A percentile compares a stretch with the other conserved stretches of the same genome.
Conservation (phyloP, 2,797 vertebrate species). For the Acanthopagrus latus region DNA sequence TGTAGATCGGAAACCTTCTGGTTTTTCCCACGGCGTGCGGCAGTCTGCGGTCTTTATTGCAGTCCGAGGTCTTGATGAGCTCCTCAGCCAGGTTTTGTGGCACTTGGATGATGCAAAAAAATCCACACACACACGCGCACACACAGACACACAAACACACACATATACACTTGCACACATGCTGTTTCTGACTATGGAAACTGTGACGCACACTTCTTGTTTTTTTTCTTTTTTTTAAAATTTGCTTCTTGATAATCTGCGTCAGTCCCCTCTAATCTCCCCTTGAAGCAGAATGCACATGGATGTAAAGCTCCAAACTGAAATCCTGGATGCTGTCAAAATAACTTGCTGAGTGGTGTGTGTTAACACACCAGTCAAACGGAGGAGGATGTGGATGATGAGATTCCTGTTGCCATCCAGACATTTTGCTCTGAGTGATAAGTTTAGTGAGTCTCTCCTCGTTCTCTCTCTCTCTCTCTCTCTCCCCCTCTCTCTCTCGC, state of each 20-base stretch:
- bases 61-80: constrained; percentile 30
- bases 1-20: constrained; percentile 18
- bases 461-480: neutral
- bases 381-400: constrained; percentile 64
- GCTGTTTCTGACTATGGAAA: neutral
- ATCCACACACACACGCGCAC: neutral
- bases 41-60: constrained; percentile 34
- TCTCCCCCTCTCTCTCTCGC: neutral
- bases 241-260: neutral
- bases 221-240: neutral
- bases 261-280: neutral
- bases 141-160: neutral
- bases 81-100: constrained; percentile 37
- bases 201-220: constrained; percentile 5
- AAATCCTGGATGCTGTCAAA: constrained; percentile 37
- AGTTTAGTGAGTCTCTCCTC: constrained; percentile 37
- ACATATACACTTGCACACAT: neutral
- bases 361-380: constrained; percentile 51
- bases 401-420: constrained; percentile 45
- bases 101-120: constrained; percentile 37
- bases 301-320: constrained; percentile 45
- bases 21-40: constrained; percentile 4
- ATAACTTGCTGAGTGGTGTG: constrained; percentile 38
- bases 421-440: constrained; percentile 48
- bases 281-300: constrained; percentile 21